These are phyloP conservation scores for Sycobia sp. DNA, from an alignment of 1,140 invertebrate species.

Conservation along the genomic window DNA sequence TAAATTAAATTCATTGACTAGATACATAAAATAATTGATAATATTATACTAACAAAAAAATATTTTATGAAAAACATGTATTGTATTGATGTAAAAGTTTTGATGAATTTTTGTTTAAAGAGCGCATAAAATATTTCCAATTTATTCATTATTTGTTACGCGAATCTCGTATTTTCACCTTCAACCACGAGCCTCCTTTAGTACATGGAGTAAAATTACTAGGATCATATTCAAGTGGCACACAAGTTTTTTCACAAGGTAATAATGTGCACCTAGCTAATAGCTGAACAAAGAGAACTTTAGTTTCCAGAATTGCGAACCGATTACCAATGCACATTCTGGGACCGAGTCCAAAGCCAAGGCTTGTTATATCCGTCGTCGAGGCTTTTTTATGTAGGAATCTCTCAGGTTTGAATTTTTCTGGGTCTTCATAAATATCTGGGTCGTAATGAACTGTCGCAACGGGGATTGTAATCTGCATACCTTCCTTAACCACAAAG, in stretches of 20 bases:
- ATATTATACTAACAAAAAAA: too few relatives aligned
- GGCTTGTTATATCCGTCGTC: not conserved
- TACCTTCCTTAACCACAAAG: conserved; percentile 51
- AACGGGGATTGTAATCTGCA: conserved; percentile 46
- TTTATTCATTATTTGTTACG: not conserved
- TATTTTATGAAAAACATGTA: too few relatives aligned
- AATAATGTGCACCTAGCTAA: conserved; percentile 38
- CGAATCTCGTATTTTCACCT: conserved; percentile 9
- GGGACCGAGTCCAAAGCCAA: conserved; percentile 32
- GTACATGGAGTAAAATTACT: conserved; percentile 30
- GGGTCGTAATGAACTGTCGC: conserved; percentile 60
- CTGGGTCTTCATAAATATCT: conserved; percentile 64
- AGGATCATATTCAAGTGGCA: conserved; percentile 37
- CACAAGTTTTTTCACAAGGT: conserved; percentile 35
- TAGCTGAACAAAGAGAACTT: conserved; percentile 42
- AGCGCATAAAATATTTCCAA: not conserved
- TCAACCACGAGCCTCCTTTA: conserved; percentile 42
- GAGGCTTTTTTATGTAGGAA: conserved; percentile 53
- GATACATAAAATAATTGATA: too few relatives aligned
- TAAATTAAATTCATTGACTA: too few relatives aligned
- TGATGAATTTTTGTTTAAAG: too few relatives aligned
- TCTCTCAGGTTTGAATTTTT: conserved; percentile 63
- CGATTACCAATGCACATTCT: conserved; percentile 34
- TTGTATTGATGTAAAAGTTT: too few relatives aligned
- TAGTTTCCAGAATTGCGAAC: conserved; percentile 45